A percentile compares a stretch with the other conserved stretches of the same genome.
Conservation (phyloP, 2,888 invertebrate species). For the Asteroscopus sphinx region DNA sequence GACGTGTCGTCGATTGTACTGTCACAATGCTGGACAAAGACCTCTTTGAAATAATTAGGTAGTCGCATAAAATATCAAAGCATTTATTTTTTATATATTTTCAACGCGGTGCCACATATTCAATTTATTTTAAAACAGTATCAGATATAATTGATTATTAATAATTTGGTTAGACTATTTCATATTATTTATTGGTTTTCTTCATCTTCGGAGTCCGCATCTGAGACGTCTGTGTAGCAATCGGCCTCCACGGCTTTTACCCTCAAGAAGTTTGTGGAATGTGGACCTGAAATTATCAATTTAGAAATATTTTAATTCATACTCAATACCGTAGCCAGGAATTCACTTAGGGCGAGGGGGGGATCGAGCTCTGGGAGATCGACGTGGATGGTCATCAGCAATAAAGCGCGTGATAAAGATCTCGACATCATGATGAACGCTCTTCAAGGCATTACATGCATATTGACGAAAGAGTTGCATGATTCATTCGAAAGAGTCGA, state of each 20-base stretch:
- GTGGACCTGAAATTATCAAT: conserved; percentile 82
- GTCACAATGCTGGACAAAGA: neutral
- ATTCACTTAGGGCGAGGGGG: too few species aligned
- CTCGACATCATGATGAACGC: too few species aligned
- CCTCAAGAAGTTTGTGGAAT: conserved; percentile 78
- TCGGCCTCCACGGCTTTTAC: conserved; percentile 81
- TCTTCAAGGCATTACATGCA: too few species aligned
- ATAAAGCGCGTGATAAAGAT: too few species aligned
- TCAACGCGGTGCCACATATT: conserved; percentile 25
- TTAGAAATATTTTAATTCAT: conserved; percentile 9
- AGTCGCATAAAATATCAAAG: conserved; percentile 33
- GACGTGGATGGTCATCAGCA: too few species aligned
- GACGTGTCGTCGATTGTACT: too few species aligned
- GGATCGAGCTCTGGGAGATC: too few species aligned
- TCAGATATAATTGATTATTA: neutral
- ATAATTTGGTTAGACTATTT: neutral
- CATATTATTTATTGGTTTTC: conserved; percentile 21
- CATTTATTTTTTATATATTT: conserved; percentile 43
- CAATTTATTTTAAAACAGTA: conserved; percentile 11
- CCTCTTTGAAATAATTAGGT: neutral
- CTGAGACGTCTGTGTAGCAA: conserved; percentile 86
- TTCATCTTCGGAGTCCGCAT: conserved; percentile 83
- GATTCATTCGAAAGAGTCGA: too few species aligned
- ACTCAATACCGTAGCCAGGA: neutral
- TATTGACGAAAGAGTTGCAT: too few species aligned